These are phyloP conservation scores for Lepidurus apus DNA, from an alignment of 1,140 invertebrate genomes.

Conservation along the genomic window DNA sequence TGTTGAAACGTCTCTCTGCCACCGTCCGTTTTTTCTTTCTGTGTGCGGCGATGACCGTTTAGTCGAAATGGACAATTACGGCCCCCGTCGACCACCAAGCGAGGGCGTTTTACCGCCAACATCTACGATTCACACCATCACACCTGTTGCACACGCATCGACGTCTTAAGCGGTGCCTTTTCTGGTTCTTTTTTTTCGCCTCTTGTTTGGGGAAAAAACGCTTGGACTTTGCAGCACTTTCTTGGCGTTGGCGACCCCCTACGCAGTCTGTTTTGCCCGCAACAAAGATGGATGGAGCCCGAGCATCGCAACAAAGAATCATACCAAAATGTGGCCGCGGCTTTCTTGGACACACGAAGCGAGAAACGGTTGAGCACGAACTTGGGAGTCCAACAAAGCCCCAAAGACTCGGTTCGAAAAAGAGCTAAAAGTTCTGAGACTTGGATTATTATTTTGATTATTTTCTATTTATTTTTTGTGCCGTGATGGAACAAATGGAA, in stretches of 20 bases:
- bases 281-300: constrained; percentile 1
- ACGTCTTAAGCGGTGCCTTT: constrained; percentile 11
- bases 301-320: neutral
- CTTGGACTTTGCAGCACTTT: neutral
- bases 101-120: constrained; percentile 16
- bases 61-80: constrained; percentile 6
- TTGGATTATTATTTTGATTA: no score
- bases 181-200: neutral
- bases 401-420: no score
- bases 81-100: constrained; percentile 8
- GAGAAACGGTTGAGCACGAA: no score
- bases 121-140: neutral
- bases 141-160: constrained; percentile 9
- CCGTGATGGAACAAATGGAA: neutral
- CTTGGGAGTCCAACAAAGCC: no score
- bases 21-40: neutral
- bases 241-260: neutral
- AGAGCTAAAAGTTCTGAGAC: no score
- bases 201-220: neutral
- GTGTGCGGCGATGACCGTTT: constrained; percentile 2
- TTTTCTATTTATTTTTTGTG: no score
- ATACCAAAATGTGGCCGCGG: neutral
- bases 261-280: neutral
- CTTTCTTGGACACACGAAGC: neutral
- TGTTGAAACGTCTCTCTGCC: constrained; percentile 18